Conservation (phyloP, 2,113 vertebrate genomes). For the Hirundichthys speculiger region DNA sequence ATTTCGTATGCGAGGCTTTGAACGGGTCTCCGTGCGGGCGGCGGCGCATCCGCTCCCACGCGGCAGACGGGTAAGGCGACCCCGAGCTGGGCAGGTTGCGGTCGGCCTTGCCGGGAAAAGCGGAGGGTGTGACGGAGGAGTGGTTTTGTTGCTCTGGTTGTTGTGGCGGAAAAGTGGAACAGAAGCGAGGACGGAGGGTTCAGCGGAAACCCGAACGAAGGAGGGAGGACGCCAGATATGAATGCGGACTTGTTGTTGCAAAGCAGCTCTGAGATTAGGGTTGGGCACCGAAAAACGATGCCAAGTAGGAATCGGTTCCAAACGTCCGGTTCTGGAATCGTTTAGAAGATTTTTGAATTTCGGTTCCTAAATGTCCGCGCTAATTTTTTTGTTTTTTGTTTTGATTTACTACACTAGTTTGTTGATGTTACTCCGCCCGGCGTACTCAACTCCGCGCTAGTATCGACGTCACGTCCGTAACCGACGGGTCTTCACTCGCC, state of each 20-base stretch:
- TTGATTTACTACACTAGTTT: too few relatives aligned
- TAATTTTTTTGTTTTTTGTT: too few relatives aligned
- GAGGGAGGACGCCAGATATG: conserved; percentile 15
- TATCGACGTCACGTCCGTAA: too few relatives aligned
- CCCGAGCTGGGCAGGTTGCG: conserved; percentile 50
- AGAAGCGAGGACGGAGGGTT: conserved; percentile 48
- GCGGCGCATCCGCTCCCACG: conserved; percentile 63
- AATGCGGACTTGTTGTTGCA: conserved; percentile 6
- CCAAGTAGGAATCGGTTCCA: too few relatives aligned
- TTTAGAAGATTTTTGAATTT: too few relatives aligned
- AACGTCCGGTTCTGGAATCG: too few relatives aligned
- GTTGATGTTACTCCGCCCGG: too few relatives aligned
- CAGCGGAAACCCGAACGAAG: conserved; percentile 38
- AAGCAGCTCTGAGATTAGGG: not conserved
- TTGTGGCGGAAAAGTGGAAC: conserved; percentile 11
- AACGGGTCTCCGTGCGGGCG: conserved; percentile 58
- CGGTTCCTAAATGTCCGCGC: too few relatives aligned
- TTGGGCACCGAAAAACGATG: too few relatives aligned
- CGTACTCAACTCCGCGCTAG: too few relatives aligned
- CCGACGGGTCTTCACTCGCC: too few relatives aligned
- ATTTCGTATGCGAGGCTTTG: conserved; percentile 66
- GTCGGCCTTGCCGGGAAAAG: conserved; percentile 47
- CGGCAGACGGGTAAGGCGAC: conserved; percentile 56
- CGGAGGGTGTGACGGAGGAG: conserved; percentile 29
- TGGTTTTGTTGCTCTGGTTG: conserved; percentile 29